phyloP scores from a whole-genome alignment of 2,797 vertebrate genomes.

The Chelonia mydas region DNA sequence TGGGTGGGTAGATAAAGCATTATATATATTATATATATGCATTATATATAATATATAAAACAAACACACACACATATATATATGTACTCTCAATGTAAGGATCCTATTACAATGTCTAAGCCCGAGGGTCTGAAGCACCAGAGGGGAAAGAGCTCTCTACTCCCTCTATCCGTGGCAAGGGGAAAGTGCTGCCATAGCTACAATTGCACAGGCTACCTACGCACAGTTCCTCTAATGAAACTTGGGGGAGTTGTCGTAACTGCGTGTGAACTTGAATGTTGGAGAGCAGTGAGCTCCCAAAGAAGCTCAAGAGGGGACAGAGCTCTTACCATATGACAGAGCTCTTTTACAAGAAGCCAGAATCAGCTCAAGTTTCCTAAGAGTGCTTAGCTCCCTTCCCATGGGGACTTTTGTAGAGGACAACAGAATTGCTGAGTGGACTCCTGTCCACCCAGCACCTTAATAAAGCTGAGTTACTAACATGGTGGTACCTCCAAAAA shows the following conservation, averaged over 20 bases:
- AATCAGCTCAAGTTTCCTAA: not conserved
- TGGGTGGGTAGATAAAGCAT: not conserved
- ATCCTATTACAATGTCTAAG: not conserved
- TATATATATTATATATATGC: not conserved
- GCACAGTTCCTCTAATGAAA: not conserved
- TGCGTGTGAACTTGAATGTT: not conserved
- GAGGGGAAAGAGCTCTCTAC: not conserved
- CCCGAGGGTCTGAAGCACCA: not conserved
- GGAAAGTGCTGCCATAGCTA: accelerated
- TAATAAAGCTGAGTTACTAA: not conserved
- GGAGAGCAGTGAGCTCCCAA: not conserved
- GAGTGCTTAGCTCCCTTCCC: not conserved
- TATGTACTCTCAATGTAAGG: not conserved
- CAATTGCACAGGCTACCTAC: not conserved
- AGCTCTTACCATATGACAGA: not conserved
- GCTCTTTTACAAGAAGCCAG: not conserved
- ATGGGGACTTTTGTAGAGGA: not conserved
- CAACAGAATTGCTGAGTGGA: not conserved
- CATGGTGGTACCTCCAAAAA: not conserved
- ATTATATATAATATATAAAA: not conserved
- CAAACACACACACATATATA: accelerated
- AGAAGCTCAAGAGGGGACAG: not conserved
- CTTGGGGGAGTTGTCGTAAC: not conserved
- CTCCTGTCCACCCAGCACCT: not conserved
- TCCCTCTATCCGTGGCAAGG: not conserved